Percentiles rank a stretch among this genome's conserved stretches.
phyloP scores from a whole-genome alignment of 30 jellyfish, hydroid and myxozoan species.

The Cassiopea andromeda region DNA sequence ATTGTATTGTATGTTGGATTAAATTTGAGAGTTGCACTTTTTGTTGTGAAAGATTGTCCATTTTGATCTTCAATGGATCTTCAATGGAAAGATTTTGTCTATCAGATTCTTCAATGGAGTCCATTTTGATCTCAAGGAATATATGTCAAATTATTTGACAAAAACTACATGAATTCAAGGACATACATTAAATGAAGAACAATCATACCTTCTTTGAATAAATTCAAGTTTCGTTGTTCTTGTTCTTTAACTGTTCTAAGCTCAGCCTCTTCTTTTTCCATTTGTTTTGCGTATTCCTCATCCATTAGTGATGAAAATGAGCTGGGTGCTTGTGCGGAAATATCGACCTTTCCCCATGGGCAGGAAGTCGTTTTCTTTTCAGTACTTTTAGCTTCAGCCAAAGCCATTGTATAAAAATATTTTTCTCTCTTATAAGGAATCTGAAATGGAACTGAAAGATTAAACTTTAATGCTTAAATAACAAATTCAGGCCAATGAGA shows the following conservation, averaged over 20 bases:
- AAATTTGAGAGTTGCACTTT: too few species aligned
- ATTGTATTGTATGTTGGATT: too few species aligned
- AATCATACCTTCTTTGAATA: slow-evolving; percentile 15
- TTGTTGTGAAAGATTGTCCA: too few species aligned
- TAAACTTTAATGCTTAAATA: background rate
- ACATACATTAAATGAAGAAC: background rate
- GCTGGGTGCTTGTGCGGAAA: slow-evolving; percentile 45
- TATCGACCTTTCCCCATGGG: slow-evolving; percentile 74
- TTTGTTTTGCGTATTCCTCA: slow-evolving; percentile 85
- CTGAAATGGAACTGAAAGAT: background rate
- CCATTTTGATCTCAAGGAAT: too few species aligned
- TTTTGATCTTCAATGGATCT: too few species aligned
- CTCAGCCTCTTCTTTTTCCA: slow-evolving; percentile 50
- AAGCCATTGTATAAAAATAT: slow-evolving; percentile 17
- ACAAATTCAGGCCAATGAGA: background rate
- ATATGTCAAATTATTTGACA: too few species aligned
- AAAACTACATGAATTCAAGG: too few species aligned
- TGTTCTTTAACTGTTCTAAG: background rate
- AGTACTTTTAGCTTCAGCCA: slow-evolving; percentile 11
- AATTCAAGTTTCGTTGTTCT: background rate
- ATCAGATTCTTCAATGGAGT: too few species aligned
- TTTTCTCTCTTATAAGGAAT: background rate
- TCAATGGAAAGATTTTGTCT: too few species aligned
- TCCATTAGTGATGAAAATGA: slow-evolving; percentile 85
- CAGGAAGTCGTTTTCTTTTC: slow-evolving; percentile 23